Evolutionary conservation across 2,797 vertebrate genomes (phyloP).

Genomic region (Peromyscus aztecus): DNA sequence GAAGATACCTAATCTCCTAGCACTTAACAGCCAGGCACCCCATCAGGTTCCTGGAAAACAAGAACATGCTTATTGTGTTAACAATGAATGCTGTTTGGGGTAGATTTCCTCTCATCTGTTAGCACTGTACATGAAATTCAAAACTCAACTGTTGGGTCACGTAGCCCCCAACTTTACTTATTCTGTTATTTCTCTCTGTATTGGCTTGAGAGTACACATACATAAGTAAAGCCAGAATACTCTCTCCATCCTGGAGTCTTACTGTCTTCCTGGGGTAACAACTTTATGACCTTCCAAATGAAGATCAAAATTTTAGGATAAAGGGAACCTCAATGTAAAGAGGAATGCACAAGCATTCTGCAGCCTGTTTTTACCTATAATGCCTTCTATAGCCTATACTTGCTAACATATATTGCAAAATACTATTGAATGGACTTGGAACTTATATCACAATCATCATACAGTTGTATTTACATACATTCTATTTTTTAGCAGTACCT

Average conservation of each 20-base stretch:
- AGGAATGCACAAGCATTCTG: background rate
- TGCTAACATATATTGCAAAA: background rate
- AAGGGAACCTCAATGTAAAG: background rate
- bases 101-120: conserved; percentile 50
- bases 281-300: background rate
- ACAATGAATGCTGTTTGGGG: conserved; percentile 66
- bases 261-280: background rate
- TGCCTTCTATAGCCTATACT: background rate
- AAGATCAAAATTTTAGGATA: background rate
- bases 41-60: conserved; percentile 65
- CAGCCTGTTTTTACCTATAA: background rate
- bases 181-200: background rate
- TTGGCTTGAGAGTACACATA: background rate
- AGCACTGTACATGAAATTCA: conserved; percentile 45
- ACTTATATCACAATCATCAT: background rate
- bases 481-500: conserved; percentile 2
- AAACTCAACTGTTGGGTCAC: background rate
- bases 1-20: conserved; percentile 76
- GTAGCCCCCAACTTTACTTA: background rate
- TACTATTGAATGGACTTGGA: conserved; percentile 29
- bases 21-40: conserved; percentile 77
- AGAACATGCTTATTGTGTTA: conserved; percentile 64
- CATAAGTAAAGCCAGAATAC: background rate
- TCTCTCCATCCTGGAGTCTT: background rate
- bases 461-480: background rate